Evolutionary conservation across 2,888 invertebrate species (phyloP), one percentile per base, ranked within the genome.

Genomic region (Atrina japonica): DNA sequence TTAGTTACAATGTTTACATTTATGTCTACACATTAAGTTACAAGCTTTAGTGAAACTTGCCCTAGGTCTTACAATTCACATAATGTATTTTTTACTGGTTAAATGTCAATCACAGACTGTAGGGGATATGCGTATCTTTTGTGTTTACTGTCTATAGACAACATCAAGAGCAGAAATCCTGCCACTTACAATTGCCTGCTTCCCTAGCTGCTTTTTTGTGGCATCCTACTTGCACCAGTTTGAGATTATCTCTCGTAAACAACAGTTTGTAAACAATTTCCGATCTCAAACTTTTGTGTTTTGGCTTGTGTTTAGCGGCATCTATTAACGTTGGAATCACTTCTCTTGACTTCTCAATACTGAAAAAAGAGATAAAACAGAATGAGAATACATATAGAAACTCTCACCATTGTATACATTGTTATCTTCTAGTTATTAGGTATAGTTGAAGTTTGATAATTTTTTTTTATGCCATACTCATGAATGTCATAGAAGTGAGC

Each of bases 311-410:
- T 40, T 78, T 80, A 3, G 85, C 83, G 14, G 87, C 87, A 61
- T 86, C 80, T 7, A 87, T 66, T 25, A 86, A 60, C 0, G 78
- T 76, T 6, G 87, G 87, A 6, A 87, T 75, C 1, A 87, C 83
- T 58, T 83, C 85, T 67, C 87, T 70, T 14, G 86, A 86, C 43
- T 87, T 87, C 67, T 87, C 87, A 55, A 85, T 82, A 23, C 87
- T 87, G 79, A 85, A 81, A 75, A 55, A 53, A 41, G 43, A 49
- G 59, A 45, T 29, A 40, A 16, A 27, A 47, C 40, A 52, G 2
- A 29, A n/a, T n/a, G n/a, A n/a, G n/a, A n/a, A 0, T 1, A 41
- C 41, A 41, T 11, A 41, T 11, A 11, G 41, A 16, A 41, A 41
- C 41, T 11, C 16, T 11, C 9, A 41, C 41, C 9, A 11, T 9